These are phyloP conservation scores for Cephus spinipes DNA, from an alignment of 2,888 invertebrate species.

Conservation along the genomic window DNA sequence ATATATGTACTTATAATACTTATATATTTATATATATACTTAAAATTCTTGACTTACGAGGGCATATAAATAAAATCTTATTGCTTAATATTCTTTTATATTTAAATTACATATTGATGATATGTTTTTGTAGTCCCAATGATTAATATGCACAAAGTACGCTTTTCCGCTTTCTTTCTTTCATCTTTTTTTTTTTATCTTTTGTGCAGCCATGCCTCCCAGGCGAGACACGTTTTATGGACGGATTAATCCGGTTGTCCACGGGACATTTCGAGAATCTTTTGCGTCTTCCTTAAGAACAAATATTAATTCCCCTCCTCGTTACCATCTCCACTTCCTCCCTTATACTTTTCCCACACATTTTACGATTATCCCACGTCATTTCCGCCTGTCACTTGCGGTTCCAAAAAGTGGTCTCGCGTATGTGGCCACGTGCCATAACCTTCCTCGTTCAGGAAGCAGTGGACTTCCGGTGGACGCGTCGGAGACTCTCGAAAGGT, in stretches of 20 bases:
- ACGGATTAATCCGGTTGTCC: conserved; percentile 59
- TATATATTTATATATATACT: conserved; percentile 29
- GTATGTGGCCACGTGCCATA: too few relatives aligned
- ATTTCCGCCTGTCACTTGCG: background rate
- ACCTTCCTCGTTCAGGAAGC: too few relatives aligned
- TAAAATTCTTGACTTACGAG: conserved; percentile 42
- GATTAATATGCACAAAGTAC: conserved; percentile 63
- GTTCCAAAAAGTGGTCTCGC: background rate
- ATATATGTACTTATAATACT: conserved; percentile 37
- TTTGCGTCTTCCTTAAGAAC: too few relatives aligned
- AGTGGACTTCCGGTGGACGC: background rate
- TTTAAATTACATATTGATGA: conserved; percentile 54
- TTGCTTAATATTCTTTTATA: conserved; percentile 62
- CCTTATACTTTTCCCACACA: conserved; percentile 1
- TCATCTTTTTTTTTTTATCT: too few relatives aligned
- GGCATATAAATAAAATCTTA: conserved; percentile 65
- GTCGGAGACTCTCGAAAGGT: background rate
- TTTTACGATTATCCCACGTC: background rate
- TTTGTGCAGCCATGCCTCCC: conserved; percentile 23
- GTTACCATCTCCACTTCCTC: too few relatives aligned
- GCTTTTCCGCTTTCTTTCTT: too few relatives aligned
- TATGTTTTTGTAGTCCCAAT: conserved; percentile 68
- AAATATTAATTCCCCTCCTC: too few relatives aligned
- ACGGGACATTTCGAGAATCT: conserved; percentile 53
- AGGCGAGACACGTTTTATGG: conserved; percentile 49